Evolutionary conservation across 2,888 invertebrate species (phyloP), one percentile per base, ranked within the genome.

Genomic region (Caenorhabditis sinica): DNA sequence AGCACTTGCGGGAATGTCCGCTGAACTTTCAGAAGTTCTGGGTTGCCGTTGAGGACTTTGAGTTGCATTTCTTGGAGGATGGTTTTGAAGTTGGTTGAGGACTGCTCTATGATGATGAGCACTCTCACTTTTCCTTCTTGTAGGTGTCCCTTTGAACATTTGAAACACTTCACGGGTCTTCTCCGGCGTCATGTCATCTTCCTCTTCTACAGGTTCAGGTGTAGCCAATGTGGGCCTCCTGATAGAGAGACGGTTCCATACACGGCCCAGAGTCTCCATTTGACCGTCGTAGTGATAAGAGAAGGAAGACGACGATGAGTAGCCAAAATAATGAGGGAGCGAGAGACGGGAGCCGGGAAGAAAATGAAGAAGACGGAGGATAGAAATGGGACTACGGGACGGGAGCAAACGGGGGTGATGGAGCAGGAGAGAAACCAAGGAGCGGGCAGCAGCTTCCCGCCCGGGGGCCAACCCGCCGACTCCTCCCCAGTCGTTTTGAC

Each of bases 141-240:
- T 51, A 25, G 74, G 74, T 36, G 61, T 69, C 13, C 84, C 84
- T 51, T 84, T 84, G 68, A 89, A 89, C 87, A 89, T 83, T 79
- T 89, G 87, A 79, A 89, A 89, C 17, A 89, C 89, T 45, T 88
- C 89, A 11, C 77, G 72, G 23, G 86, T 89, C 49, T 86, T 89
- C 53, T 87, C 87, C 6, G 87, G 87, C 0, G 85, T 72, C 66
- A 71, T 36, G 30, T 86, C 85, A 28, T 85, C 84, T 9, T 77
- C 82, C 23, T 72, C 79, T 28, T 82, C 83, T 13, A 61, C 49
- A 3, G 68, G 75, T 20, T 81, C 71, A n/a, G 77, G 69, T 23
- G 68, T 53, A 11, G 80, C 45, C 9, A 82, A 30, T 3, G 84
- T 80, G 0, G 86, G 86, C 9, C 87, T 69, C 45, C 87, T 74